Conservation (phyloP, 2,113 vertebrate genomes). For the Syngnathus floridae region DNA sequence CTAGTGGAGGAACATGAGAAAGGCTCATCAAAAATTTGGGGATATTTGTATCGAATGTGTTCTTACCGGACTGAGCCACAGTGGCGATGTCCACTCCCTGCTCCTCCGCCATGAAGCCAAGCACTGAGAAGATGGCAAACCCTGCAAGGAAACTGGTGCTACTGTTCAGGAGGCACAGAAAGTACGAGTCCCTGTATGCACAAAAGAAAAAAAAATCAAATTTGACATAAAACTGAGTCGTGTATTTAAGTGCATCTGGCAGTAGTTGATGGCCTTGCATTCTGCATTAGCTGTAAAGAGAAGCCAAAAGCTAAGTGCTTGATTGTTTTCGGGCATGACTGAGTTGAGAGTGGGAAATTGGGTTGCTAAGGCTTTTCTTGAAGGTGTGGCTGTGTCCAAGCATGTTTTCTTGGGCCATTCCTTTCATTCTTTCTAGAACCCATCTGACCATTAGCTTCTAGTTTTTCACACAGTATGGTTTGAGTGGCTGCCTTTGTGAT, state of each 20-base stretch:
- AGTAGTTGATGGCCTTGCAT: conserved; percentile 2
- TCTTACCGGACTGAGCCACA: conserved; percentile 66
- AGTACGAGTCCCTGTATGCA: conserved; percentile 59
- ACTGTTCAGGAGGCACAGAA: conserved; percentile 70
- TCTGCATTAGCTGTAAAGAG: conserved; percentile 2
- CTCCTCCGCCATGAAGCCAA: conserved; percentile 73
- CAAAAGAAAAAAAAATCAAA: not conserved
- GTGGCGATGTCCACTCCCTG: conserved; percentile 58
- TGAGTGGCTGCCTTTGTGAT: conserved; percentile 6
- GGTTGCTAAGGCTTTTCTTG: conserved; percentile 43
- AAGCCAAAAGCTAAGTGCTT: conserved; percentile 14
- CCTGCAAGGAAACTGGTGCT: conserved; percentile 69
- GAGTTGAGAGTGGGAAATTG: conserved; percentile 49
- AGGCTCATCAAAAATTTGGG: no score
- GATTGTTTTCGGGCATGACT: not conserved
- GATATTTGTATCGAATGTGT: not conserved
- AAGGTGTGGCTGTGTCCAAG: conserved; percentile 47
- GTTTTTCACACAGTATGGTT: conserved; percentile 9
- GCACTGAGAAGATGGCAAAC: conserved; percentile 71
- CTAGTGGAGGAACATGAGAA: not conserved
- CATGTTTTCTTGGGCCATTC: conserved; percentile 62
- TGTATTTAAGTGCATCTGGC: not conserved
- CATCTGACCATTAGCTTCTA: conserved; percentile 26
- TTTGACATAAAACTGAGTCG: not conserved
- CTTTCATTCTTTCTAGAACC: conserved; percentile 52